Evolutionary conservation across 2,797 vertebrate species (phyloP).

Genomic region (Mareca strepera): DNA sequence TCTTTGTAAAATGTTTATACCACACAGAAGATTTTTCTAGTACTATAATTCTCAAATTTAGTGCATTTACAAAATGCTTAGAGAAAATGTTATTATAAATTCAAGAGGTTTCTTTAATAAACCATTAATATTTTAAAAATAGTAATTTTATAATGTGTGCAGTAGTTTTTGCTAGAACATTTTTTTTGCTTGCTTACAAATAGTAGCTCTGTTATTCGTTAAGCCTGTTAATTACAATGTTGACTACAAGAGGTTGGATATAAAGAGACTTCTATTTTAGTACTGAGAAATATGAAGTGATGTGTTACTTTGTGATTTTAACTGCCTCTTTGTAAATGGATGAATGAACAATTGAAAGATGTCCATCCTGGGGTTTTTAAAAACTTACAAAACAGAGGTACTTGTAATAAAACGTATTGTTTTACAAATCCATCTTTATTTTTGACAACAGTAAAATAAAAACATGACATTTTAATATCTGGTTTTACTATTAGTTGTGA

Average conservation of each 20-base stretch:
- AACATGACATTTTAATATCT: not conserved
- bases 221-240: not conserved
- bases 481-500: not conserved
- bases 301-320: not conserved
- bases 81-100: not conserved
- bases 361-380: not conserved
- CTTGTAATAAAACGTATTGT: not conserved
- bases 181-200: not conserved
- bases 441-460: not conserved
- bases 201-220: not conserved
- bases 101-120: not conserved
- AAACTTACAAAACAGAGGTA: not conserved
- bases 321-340: not conserved
- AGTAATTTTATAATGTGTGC: not conserved
- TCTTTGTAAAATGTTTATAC: not conserved
- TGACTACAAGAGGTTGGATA: not conserved
- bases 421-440: not conserved
- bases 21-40: not conserved
- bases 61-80: not conserved
- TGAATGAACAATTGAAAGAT: not conserved
- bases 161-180: not conserved
- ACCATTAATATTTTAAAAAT: not conserved
- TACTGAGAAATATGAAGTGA: not conserved
- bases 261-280: not conserved
- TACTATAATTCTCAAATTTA: not conserved